A percentile compares a stretch with the other conserved stretches of the same genome.
phyloP scores from a whole-genome alignment of 2,797 vertebrate genomes.

The Ficedula albicollis region DNA sequence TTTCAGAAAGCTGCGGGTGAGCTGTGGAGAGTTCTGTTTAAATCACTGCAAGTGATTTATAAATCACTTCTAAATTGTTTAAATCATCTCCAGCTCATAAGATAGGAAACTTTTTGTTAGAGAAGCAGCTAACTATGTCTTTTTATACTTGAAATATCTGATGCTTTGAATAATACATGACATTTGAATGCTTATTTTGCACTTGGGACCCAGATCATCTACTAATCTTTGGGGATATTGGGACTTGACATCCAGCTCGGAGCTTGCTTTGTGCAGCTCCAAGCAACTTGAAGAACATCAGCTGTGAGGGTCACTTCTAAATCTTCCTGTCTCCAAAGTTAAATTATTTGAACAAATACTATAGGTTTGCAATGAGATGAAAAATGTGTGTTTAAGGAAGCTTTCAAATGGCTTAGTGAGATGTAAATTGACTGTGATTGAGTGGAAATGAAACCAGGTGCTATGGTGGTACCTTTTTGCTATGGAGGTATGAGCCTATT shows the following conservation, averaged over 20 bases:
- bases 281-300: neutral
- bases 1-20: neutral
- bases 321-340: neutral
- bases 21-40: neutral
- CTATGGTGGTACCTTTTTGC: neutral
- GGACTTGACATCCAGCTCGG: neutral
- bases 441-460: neutral
- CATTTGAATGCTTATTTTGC: neutral
- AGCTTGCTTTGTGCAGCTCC: neutral
- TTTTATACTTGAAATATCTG: neutral
- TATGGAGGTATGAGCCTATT: neutral
- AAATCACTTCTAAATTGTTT: slow-evolving; percentile 15
- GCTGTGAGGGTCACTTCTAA: neutral
- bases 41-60: neutral
- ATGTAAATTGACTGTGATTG: neutral
- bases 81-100: neutral
- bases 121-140: neutral
- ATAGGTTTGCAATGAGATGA: neutral
- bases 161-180: neutral
- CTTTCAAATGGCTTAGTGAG: neutral
- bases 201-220: neutral
- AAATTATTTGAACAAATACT: neutral
- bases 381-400: neutral
- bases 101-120: neutral
- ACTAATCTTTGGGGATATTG: neutral